Evolutionary conservation across 1,140 invertebrate species (phyloP).

Genomic region (Drosophila arizonae): DNA sequence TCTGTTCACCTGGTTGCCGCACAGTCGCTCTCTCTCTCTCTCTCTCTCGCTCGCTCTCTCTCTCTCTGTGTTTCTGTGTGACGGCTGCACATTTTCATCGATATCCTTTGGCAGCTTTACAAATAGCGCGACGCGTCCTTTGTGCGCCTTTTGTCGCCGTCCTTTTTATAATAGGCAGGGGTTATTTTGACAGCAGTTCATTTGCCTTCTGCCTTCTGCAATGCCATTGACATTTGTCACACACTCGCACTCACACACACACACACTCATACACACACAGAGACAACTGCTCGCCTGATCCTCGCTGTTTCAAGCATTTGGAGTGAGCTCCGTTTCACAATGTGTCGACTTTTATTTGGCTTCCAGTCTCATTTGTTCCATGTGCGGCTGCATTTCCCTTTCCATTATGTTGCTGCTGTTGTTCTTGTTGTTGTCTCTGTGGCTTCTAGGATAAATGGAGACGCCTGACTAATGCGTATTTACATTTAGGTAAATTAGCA

Average conservation of each 20-base stretch:
- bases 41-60: background rate
- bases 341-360: slow-evolving; percentile 71
- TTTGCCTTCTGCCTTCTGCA: slow-evolving; percentile 67
- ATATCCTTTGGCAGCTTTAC: slow-evolving; percentile 59
- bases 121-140: slow-evolving; percentile 57
- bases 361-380: slow-evolving; percentile 39
- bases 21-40: slow-evolving; percentile 30
- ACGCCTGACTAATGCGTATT: slow-evolving; percentile 64
- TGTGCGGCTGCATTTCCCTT: slow-evolving; percentile 44
- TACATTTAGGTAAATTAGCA: slow-evolving; percentile 44
- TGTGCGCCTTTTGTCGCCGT: slow-evolving; percentile 60
- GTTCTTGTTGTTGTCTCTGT: slow-evolving; percentile 26
- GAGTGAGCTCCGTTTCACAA: slow-evolving; percentile 43
- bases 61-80: background rate
- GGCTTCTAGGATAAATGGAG: slow-evolving; percentile 8
- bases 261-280: no score
- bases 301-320: background rate
- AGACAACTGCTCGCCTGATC: no score
- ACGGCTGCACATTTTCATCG: slow-evolving; percentile 74
- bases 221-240: slow-evolving; percentile 56
- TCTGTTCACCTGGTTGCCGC: slow-evolving; percentile 74
- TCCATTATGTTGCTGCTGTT: slow-evolving; percentile 17
- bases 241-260: background rate
- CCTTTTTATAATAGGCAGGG: slow-evolving; percentile 58
- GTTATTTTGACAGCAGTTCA: slow-evolving; percentile 81